Evolutionary conservation across 2,113 vertebrate genomes (phyloP).

Genomic region (Puntigrus tetrazona): DNA sequence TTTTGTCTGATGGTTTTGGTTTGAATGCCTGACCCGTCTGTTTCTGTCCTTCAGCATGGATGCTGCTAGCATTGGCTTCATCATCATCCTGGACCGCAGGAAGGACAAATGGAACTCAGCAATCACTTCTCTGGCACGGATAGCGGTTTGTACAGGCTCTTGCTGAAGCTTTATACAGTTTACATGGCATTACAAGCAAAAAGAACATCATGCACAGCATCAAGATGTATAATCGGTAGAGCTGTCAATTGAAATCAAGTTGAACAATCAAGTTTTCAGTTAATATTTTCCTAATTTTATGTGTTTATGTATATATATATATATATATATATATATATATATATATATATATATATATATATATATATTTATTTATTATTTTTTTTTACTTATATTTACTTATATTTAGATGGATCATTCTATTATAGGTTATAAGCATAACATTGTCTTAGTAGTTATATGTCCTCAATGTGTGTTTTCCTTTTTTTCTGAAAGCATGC

Average conservation of each 20-base stretch:
- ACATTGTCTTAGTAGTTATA: no score
- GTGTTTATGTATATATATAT: no score
- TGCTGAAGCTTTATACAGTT: not conserved
- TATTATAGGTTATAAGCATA: not conserved
- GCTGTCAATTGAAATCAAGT: not conserved
- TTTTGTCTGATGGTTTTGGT: not conserved
- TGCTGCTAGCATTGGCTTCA: constrained; percentile 92
- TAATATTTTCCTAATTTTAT: not conserved
- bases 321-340: no score
- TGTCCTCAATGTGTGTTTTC: no score
- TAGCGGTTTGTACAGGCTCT: constrained; percentile 81
- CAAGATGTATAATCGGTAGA: not conserved
- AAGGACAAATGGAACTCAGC: constrained; percentile 96
- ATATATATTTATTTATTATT: no score
- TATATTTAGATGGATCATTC: no score
- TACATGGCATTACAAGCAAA: not conserved
- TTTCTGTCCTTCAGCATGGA: constrained; percentile 78
- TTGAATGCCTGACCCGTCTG: not conserved
- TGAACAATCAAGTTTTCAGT: not conserved
- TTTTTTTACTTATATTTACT: no score
- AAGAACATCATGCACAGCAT: not conserved
- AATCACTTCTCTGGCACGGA: constrained; percentile 89
- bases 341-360: no score
- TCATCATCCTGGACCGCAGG: constrained; percentile 91
- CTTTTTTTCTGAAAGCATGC: no score